Conservation (phyloP, 2,113 vertebrate genomes). For the Centropus unirufus region DNA sequence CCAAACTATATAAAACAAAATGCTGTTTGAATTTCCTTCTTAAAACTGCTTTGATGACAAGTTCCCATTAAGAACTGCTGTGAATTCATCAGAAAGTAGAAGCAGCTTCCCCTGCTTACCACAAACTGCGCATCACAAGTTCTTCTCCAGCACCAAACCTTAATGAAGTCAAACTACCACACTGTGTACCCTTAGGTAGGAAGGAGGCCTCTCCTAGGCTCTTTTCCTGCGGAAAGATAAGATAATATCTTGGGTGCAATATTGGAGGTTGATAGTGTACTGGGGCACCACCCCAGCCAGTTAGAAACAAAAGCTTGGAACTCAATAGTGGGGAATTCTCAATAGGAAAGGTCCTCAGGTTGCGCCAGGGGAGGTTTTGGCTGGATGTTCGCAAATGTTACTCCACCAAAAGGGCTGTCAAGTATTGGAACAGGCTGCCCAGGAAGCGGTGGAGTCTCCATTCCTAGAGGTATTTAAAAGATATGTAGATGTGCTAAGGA, state of each 20-base stretch:
- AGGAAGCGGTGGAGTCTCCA: too few species aligned
- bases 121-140: background rate
- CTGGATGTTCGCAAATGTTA: too few species aligned
- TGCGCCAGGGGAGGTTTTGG: too few species aligned
- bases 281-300: rapidly evolving
- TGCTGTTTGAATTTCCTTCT: constrained; percentile 1
- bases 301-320: background rate
- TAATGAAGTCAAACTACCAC: rapidly evolving
- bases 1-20: background rate
- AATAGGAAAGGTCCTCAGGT: too few species aligned
- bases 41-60: constrained; percentile 39
- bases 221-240: background rate
- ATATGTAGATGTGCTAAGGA: too few species aligned
- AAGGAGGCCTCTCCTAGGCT: background rate
- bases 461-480: too few species aligned
- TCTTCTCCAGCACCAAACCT: background rate
- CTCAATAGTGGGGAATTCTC: rapidly evolving
- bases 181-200: rapidly evolving
- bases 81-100: background rate
- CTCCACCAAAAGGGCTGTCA: too few species aligned
- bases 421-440: too few species aligned
- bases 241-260: background rate
- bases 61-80: background rate
- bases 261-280: background rate
- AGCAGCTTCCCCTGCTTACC: background rate